phyloP scores from a whole-genome alignment of 2,888 invertebrate species.

The Zootermopsis nevadensis region DNA sequence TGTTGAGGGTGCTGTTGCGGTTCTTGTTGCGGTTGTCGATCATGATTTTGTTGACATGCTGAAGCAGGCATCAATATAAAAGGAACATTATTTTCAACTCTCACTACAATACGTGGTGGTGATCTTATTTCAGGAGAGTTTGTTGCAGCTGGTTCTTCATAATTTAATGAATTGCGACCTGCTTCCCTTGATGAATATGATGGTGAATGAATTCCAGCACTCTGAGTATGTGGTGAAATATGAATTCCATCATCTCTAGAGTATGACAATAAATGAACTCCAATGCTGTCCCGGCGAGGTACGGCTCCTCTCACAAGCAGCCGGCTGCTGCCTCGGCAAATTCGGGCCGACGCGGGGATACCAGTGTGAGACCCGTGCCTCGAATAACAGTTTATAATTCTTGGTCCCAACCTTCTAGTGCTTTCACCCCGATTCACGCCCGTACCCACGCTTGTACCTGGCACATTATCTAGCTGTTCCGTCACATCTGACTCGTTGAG shows the following conservation, averaged over 20 bases:
- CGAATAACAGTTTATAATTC: background rate
- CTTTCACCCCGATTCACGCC: background rate
- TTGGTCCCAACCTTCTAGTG: constrained; percentile 20
- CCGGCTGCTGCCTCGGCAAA: background rate
- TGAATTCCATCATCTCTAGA: background rate
- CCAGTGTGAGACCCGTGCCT: background rate
- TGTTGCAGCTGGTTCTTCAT: background rate
- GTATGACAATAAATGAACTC: background rate
- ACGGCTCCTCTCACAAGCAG: constrained; percentile 48
- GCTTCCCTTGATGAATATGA: too few relatives aligned
- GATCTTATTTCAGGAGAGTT: background rate
- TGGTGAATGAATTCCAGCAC: too few relatives aligned
- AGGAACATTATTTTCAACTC: background rate
- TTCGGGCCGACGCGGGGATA: background rate
- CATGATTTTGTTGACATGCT: background rate
- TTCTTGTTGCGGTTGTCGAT: background rate
- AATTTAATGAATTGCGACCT: too few relatives aligned
- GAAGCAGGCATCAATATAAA: background rate
- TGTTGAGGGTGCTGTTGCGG: constrained; percentile 29
- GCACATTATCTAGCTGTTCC: background rate
- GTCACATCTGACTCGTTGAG: background rate
- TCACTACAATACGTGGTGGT: background rate
- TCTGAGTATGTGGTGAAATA: background rate
- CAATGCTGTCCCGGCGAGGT: constrained; percentile 18
- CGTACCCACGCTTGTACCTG: too few relatives aligned